Evolutionary conservation across 2,113 vertebrate genomes (phyloP).

Genomic region (Hystrix cristata): DNA sequence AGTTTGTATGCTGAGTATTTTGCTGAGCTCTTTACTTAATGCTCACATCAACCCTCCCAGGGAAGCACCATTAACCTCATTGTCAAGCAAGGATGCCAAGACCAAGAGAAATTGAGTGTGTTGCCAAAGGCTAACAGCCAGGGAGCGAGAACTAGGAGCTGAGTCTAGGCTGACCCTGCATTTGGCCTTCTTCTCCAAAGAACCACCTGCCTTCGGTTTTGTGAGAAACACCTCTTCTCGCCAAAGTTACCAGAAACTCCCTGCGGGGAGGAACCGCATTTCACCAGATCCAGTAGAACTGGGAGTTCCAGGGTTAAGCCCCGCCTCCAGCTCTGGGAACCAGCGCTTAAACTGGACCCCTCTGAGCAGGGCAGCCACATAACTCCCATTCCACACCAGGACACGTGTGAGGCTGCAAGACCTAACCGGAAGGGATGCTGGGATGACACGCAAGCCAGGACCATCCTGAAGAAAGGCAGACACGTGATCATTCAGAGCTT

Average conservation of each 20-base stretch:
- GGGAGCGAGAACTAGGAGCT: not conserved
- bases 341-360: not conserved
- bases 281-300: not conserved
- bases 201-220: not conserved
- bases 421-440: not conserved
- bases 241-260: not conserved
- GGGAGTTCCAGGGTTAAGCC: not conserved
- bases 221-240: not conserved
- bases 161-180: not conserved
- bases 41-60: not conserved
- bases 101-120: not conserved
- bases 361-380: not conserved
- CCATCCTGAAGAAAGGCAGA: not conserved
- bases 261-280: not conserved
- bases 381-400: not conserved
- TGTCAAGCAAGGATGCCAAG: not conserved
- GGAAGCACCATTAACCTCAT: not conserved
- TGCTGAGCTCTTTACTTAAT: slow-evolving; percentile 8
- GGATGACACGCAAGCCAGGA: not conserved
- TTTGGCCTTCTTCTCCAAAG: not conserved
- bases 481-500: not conserved
- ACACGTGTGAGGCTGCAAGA: not conserved
- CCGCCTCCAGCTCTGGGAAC: not conserved
- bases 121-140: not conserved
- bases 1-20: not conserved